These are phyloP conservation scores for Todus mexicanus DNA, from an alignment of 2,797 vertebrate species.

Conservation along the genomic window DNA sequence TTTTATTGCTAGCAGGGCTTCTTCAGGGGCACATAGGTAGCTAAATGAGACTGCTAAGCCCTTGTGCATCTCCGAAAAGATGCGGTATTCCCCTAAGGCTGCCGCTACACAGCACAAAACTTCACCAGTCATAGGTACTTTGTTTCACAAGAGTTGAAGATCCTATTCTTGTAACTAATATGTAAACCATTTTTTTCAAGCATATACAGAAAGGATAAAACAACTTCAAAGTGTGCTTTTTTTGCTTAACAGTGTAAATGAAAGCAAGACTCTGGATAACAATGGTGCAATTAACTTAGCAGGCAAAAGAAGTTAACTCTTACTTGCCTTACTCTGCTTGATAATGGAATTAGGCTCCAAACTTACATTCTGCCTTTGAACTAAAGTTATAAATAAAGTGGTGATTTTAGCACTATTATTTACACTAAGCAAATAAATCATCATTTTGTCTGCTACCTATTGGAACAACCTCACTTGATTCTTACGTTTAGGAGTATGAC, in stretches of 20 bases:
- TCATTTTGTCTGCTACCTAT: background rate
- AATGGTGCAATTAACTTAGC: slow-evolving; percentile 16
- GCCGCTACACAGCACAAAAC: background rate
- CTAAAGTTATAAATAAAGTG: background rate
- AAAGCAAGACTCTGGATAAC: slow-evolving; percentile 27
- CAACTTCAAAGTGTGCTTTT: background rate
- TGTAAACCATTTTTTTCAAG: background rate
- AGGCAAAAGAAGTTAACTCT: slow-evolving; percentile 7
- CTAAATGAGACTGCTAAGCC: slow-evolving; percentile 75
- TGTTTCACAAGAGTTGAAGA: slow-evolving; percentile 23
- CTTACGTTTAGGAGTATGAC: background rate
- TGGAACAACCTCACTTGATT: background rate
- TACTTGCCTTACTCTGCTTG: background rate
- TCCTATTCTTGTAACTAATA: background rate
- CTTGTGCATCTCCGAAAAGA: slow-evolving; percentile 44
- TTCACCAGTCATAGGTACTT: slow-evolving; percentile 2
- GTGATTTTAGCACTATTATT: background rate
- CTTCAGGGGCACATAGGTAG: slow-evolving; percentile 71
- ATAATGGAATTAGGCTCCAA: background rate
- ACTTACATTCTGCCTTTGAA: background rate
- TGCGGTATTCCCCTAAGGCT: slow-evolving; percentile 11
- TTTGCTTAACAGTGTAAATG: slow-evolving; percentile 24
- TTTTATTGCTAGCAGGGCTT: slow-evolving; percentile 68
- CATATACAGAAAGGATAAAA: background rate
- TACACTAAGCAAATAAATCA: background rate